Conservation (phyloP, 2,888 invertebrate species). For the Herminia tarsipennalis region DNA sequence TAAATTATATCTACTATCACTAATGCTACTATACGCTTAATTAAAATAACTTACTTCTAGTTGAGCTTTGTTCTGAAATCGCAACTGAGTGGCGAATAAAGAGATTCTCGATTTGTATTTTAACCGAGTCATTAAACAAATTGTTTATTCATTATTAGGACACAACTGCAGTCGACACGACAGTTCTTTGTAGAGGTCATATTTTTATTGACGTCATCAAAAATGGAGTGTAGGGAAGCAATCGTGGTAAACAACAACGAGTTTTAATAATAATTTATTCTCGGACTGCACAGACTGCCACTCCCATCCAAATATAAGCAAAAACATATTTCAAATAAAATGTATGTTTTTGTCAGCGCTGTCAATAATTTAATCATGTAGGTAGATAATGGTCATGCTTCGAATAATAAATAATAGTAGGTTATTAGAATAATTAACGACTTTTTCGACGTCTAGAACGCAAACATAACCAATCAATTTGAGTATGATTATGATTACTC, state of each 20-base stretch:
- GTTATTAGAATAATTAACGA: too few species aligned
- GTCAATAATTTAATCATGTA: too few species aligned
- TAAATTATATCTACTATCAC: conserved; percentile 60
- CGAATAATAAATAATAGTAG: too few species aligned
- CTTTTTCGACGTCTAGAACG: too few species aligned
- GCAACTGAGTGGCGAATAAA: conserved; percentile 26
- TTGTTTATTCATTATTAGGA: neutral
- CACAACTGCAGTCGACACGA: conserved; percentile 14
- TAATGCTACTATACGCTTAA: conserved; percentile 32
- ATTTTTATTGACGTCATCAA: neutral
- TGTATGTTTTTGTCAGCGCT: too few species aligned
- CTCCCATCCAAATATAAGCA: too few species aligned
- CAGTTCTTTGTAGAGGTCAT: conserved; percentile 5
- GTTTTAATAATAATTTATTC: conserved; percentile 19
- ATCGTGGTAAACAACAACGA: conserved; percentile 16
- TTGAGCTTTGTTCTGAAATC: conserved; percentile 60
- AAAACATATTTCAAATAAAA: too few species aligned
- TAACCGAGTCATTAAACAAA: conserved; percentile 18
- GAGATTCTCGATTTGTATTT: conserved; percentile 40
- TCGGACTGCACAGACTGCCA: too few species aligned
- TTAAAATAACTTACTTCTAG: conserved; percentile 42
- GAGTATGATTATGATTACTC: too few species aligned
- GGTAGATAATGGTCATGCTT: neutral
- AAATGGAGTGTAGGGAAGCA: conserved; percentile 5
- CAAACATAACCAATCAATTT: too few species aligned